Evolutionary conservation across 1,140 invertebrate species (phyloP).

Genomic region (Hetaerina americana): DNA sequence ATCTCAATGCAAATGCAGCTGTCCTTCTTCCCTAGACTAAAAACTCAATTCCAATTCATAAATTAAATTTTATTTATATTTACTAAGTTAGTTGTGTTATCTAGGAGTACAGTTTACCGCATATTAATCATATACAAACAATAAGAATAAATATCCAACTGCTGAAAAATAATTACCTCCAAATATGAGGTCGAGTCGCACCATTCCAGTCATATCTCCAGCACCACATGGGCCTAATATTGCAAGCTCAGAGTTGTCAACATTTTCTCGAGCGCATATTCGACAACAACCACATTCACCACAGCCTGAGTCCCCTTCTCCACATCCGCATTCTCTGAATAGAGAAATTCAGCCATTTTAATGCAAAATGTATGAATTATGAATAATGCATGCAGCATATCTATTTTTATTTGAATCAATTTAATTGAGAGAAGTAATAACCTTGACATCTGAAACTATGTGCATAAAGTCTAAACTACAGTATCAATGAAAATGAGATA

Average conservation of each 20-base stretch:
- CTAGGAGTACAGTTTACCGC: too few species aligned
- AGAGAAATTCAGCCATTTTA: constrained; percentile 13
- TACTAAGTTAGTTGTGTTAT: too few species aligned
- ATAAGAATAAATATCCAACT: too few species aligned
- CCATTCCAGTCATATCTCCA: constrained; percentile 38
- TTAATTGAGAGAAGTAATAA: too few species aligned
- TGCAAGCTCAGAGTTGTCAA: constrained; percentile 36
- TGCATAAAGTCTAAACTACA: too few species aligned
- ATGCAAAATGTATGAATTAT: background rate
- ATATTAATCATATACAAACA: too few species aligned
- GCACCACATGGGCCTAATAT: constrained; percentile 34
- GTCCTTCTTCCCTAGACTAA: background rate
- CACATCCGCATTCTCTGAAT: constrained; percentile 82
- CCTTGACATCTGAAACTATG: too few species aligned
- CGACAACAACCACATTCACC: constrained; percentile 82
- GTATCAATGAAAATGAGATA: too few species aligned
- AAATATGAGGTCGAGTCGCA: constrained; percentile 38
- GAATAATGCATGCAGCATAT: too few species aligned
- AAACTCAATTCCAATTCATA: constrained; percentile 4
- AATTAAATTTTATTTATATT: background rate
- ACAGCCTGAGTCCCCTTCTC: constrained; percentile 88
- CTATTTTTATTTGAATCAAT: too few species aligned
- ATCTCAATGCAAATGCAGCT: too few species aligned
- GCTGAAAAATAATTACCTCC: constrained; percentile 22
- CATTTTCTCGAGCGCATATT: constrained; percentile 63